Evolutionary conservation across 2,797 vertebrate genomes (phyloP), one percentile per base, ranked within the genome.

Genomic region (Phataginus tetradactyla): DNA sequence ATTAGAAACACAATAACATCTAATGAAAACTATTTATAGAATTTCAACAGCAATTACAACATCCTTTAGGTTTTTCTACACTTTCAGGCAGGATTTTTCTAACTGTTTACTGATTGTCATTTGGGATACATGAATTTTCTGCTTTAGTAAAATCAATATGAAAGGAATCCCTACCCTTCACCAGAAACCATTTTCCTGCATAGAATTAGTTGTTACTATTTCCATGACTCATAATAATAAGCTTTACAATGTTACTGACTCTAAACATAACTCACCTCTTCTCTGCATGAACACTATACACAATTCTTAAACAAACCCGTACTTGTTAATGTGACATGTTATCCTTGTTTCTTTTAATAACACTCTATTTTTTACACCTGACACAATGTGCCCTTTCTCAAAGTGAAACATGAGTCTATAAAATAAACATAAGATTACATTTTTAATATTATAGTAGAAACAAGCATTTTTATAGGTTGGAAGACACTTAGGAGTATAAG

Each of bases 1-100:
- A 97, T 97, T 96, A 94, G 51, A 94, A 92, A 94, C 83, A 92
- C 4, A 86, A 29, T 7, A 79, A 61, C 25, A 87, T 49, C 39
- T 72, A n/a, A 84, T 91, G 59, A 79, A 93, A 94, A 86, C 49
- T 85, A 86, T 81, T 87, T 95, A 53, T 90, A 72, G 68, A 88
- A 81, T 96, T 21, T 94, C 69, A 94, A 72, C 53, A 96, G 49
- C 49, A 95, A 72, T 89, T 91, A 95, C 3, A 84, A 25, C 64
- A 94, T 84, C 34, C 29, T 83, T 51, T 57, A 79, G n/a, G 10
- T 23, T 86, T 72, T 68, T 79, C 8, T 61, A 23, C 17, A 77
- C n/a, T 88, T 69, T 37, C 14, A 91, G 10, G 14, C 5, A 71
- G 20, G 3, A 32, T 66, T 79, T 92, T 94, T 95, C 55, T 61